Base-by-base conservation (phyloP, 2,113 vertebrate genomes). In the Microcebus ravelobensis region DNA sequence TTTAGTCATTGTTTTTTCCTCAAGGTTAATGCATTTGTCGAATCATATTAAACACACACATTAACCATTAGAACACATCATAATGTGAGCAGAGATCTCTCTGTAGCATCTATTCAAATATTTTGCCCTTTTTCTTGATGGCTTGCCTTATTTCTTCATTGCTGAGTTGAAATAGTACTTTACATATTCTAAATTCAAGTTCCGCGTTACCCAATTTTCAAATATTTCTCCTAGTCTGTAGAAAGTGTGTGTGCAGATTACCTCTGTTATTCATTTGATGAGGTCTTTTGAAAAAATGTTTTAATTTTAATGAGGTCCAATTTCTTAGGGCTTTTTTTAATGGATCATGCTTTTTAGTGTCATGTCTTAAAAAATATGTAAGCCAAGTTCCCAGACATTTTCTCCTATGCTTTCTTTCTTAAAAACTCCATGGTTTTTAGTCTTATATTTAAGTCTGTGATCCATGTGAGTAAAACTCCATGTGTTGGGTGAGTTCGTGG, bases 11-110 rank as follows among this genome's bases (percentile, higher is more conserved):
- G 71, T 65, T 95, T 91, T 84, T 89, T 73, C 86, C 82, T 97
- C 96, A 88, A 96, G 96, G 95, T 94, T 91, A 96, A 88, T 73
- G 90, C n/a, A 27, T 67, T 80, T 96, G 90, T 88, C 94, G 89
- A 52, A 76, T 85, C 42, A 23, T 71, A 85, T 92, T 94, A 96
- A 85, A 87, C 7, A 29, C 52, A 67, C 87, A 25, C 36, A 34
- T 57, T 61, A 92, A 76, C 92, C 76, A 52, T 65, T 67, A 93
- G 76, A 57, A 39, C 61, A 42, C 89, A 91, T n/a, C 67, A 57
- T 59, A 65, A 31, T 25, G 10, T 34, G 36, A 84, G 57, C 85
- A 57, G 17, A 27, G 73, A 42, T 50, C n/a, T 25, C 48, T 74
- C 59, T 14, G 4, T 20, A 59, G 10, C 15, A n/a, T 48, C 11